Percentiles rank a stretch among this genome's conserved stretches.
phyloP scores from a whole-genome alignment of 1,140 invertebrate species.

The Dreissena polymorpha region DNA sequence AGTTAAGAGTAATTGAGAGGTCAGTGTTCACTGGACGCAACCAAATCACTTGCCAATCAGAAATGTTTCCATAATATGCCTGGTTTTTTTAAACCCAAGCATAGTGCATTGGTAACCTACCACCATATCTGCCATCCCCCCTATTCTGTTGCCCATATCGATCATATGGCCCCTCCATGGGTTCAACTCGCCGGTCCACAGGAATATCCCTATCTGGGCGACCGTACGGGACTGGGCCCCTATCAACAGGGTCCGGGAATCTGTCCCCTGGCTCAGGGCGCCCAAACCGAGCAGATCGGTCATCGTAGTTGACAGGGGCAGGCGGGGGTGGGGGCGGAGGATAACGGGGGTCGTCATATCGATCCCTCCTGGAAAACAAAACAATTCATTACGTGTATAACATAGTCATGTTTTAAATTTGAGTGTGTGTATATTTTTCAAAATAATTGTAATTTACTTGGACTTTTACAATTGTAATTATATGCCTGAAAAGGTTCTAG shows the following conservation, averaged over 20 bases:
- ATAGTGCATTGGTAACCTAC: background rate
- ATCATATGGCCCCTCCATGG: conserved; percentile 36
- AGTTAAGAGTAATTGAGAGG: too few species aligned
- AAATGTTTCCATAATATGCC: too few species aligned
- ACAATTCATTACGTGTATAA: background rate
- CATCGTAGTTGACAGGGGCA: conserved; percentile 10
- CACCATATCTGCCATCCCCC: conserved; percentile 33
- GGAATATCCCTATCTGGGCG: conserved; percentile 14
- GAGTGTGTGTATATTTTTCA: background rate
- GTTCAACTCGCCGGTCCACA: conserved; percentile 11
- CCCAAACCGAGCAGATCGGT: conserved; percentile 40
- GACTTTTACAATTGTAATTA: too few species aligned
- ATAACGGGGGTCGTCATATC: conserved; percentile 36
- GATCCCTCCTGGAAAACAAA: conserved; percentile 3
- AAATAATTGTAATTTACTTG: background rate
- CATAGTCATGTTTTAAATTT: background rate
- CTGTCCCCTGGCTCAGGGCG: conserved; percentile 15
- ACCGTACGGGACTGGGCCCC: conserved; percentile 14
- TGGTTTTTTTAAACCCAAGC: background rate
- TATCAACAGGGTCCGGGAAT: conserved; percentile 23
- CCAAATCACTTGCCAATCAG: too few species aligned
- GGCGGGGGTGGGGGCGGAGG: conserved; percentile 22
- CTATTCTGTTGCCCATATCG: conserved; percentile 17
- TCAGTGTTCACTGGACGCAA: too few species aligned
- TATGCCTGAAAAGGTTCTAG: too few species aligned